A percentile compares a stretch with the other conserved stretches of the same genome.
Conservation (phyloP, 1,140 invertebrate species). For the Lepidostoma basale region DNA sequence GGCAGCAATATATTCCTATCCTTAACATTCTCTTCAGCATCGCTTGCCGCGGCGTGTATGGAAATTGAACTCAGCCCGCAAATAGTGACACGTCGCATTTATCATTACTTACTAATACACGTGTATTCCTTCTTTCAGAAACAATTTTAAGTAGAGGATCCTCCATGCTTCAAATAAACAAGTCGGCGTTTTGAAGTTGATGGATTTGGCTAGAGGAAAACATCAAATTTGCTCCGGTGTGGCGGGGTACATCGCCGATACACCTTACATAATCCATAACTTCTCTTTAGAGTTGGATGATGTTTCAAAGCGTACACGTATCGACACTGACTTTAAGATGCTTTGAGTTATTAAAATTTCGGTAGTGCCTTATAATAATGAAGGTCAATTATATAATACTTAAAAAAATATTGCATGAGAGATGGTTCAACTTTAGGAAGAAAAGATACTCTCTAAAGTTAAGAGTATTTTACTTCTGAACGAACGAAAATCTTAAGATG, state of each 20-base stretch:
- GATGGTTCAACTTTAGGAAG: too few relatives aligned
- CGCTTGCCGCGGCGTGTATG: background rate
- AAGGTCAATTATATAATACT: too few relatives aligned
- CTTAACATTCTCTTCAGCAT: background rate
- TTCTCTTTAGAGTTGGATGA: background rate
- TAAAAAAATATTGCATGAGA: too few relatives aligned
- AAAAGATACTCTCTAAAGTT: too few relatives aligned
- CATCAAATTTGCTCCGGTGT: background rate
- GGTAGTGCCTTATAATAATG: too few relatives aligned
- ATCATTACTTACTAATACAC: conserved; percentile 7
- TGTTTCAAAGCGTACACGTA: background rate
- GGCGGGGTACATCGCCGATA: background rate
- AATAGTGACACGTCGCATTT: conserved; percentile 13
- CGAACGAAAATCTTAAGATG: too few relatives aligned
- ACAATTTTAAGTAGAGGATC: conserved; percentile 14
- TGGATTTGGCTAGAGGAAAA: background rate
- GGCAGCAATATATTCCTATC: background rate
- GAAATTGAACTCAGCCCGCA: background rate
- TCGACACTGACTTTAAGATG: too few relatives aligned
- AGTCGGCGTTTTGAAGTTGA: conserved; percentile 17
- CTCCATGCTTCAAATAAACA: conserved; percentile 11
- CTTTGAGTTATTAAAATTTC: too few relatives aligned
- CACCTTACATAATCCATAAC: background rate
- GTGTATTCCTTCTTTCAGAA: background rate
- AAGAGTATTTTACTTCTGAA: too few relatives aligned